Conservation (phyloP, 2,888 invertebrate genomes). For the Drosophila hamatofila region DNA sequence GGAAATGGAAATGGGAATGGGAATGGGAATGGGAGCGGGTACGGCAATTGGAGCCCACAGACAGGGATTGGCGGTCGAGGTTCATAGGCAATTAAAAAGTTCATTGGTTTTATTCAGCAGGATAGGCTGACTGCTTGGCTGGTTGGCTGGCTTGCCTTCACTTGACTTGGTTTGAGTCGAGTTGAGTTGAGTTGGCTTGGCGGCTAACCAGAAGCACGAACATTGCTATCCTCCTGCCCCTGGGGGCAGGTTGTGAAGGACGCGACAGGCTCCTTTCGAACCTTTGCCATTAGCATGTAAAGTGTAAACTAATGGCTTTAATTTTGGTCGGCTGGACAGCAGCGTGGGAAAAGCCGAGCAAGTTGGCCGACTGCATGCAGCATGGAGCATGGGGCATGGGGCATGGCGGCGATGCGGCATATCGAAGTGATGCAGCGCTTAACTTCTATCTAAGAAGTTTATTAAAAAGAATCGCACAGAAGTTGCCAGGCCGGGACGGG, state of each 20-base stretch:
- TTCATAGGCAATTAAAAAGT: conserved; percentile 80
- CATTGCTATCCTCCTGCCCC: conserved; percentile 39
- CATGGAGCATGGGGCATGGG: not conserved
- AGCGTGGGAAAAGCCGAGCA: conserved; percentile 75
- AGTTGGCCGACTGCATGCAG: not conserved
- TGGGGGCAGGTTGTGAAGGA: conserved; percentile 41
- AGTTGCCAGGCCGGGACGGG: conserved; percentile 20
- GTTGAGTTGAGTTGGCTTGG: conserved; percentile 12
- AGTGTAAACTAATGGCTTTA: conserved; percentile 83
- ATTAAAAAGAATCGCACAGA: conserved; percentile 59
- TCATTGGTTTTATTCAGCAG: conserved; percentile 76
- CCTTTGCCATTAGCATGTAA: conserved; percentile 80
- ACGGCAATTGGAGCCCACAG: conserved; percentile 14
- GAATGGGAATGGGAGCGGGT: not conserved
- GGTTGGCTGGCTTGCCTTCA: not conserved
- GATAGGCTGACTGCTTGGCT: conserved; percentile 14
- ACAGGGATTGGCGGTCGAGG: conserved; percentile 39
- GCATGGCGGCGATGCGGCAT: conserved; percentile 4
- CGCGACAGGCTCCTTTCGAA: conserved; percentile 34
- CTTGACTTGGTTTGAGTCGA: not conserved
- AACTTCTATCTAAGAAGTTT: conserved; percentile 61
- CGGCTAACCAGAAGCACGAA: conserved; percentile 54
- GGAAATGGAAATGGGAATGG: not conserved
- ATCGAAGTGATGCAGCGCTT: conserved; percentile 28
- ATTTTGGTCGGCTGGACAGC: conserved; percentile 58